Base-by-base conservation (phyloP, 2,888 invertebrate species). In the Chrysodeixis includens region DNA sequence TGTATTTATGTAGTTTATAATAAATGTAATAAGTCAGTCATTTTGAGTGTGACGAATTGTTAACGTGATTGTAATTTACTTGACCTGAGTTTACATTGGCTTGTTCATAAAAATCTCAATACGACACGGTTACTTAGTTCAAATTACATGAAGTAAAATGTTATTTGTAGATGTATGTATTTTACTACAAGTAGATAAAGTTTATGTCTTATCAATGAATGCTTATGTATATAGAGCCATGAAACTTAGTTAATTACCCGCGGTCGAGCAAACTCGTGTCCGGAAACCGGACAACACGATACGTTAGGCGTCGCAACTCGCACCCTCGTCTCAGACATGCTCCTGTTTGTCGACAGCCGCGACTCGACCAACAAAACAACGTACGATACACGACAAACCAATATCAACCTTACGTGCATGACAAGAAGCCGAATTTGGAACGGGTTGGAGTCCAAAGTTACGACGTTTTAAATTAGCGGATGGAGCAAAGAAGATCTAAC, bases 221-320 rank as follows among this genome's bases (percentile, higher is more conserved):
- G 83, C 84, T 82, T 79, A 74, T 77, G 67, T 65, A 73, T 78
- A 20, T 20, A 74, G 75, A 84, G 82, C 82, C 82, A 77, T 77
- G 83, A 90, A 93, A 94, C 92, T 94, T 93, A 90, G 92, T 93
- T 93, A 93, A 94, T 94, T 93, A 94, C 88, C 87, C 84, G 84
- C 78, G 83, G 83, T 85, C 82, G 88, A 86, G 87, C 82, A 75
- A 87, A 84, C 85, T 87, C 82, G 83, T 88, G 90, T 87, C 93
- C 93, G 94, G 94, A 94, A 94, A 93, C 94, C 94, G 94, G 95
- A 94, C 94, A 92, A 91, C 92, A 88, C 89, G 91, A 93, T 93
- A 92, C 91, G 89, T 89, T 86, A 87, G 79, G 82, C 83, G 84
- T 88, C 88, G 86, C 88, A 93, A 93, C 93, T 88, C 88, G 86